A percentile compares a stretch with the other conserved stretches of the same genome.
Conservation (phyloP, 2,113 vertebrate species). For the Planiliza haematocheilus region DNA sequence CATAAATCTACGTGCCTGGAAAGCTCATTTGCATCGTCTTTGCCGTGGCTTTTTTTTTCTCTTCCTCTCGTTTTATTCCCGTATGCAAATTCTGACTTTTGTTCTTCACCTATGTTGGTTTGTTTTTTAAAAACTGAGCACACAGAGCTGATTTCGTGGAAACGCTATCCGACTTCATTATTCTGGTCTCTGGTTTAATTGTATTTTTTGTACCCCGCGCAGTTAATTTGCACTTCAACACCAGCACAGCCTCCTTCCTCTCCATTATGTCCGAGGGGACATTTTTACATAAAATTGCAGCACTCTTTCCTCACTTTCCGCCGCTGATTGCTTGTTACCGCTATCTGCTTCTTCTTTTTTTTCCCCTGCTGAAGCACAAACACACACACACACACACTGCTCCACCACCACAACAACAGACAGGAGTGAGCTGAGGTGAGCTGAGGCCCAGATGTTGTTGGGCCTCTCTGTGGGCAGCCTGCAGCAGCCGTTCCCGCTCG, state of each 20-base stretch:
- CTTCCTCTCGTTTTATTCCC: too few species aligned
- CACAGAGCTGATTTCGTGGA: slow-evolving; percentile 1
- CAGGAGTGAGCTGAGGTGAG: slow-evolving; percentile 52
- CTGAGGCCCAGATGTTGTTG: slow-evolving; percentile 75
- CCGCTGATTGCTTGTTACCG: slow-evolving; percentile 1
- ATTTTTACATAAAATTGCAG: slow-evolving; percentile 14
- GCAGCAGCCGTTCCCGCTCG: slow-evolving; percentile 63
- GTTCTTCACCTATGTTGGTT: not conserved
- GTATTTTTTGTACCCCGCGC: not conserved
- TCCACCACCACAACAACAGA: slow-evolving; percentile 12
- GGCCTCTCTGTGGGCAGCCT: slow-evolving; percentile 62
- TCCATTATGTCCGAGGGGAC: not conserved
- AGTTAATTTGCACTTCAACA: not conserved
- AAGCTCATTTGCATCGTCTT: not conserved
- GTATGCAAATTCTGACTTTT: not conserved
- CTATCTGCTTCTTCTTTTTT: slow-evolving; percentile 23
- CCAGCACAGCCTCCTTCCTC: not conserved
- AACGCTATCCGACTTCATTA: slow-evolving; percentile 13
- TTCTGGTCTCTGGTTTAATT: slow-evolving; percentile 5
- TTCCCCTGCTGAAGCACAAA: slow-evolving; percentile 2
- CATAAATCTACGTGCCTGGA: not conserved
- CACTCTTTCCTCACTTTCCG: not conserved
- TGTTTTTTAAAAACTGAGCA: slow-evolving; percentile 19
- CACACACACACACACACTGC: slow-evolving; percentile 1
- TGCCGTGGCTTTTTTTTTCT: too few species aligned